Conservation (phyloP, 2,888 invertebrate species). For the Diadegma fenestrale region DNA sequence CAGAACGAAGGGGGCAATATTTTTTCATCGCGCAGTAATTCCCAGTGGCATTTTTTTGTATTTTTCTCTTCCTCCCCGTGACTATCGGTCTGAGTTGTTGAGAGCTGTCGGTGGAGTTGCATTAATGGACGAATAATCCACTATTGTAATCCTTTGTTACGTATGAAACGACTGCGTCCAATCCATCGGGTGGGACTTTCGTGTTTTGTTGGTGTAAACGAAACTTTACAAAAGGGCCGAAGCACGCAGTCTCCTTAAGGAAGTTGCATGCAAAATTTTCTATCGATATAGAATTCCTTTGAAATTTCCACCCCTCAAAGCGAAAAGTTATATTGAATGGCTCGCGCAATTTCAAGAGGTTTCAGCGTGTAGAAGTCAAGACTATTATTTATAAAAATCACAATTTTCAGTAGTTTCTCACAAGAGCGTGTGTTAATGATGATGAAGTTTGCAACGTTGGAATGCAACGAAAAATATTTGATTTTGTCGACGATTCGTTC, state of each 20-base stretch:
- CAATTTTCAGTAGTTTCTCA: too few species aligned
- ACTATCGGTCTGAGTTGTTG: not conserved
- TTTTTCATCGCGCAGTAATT: conserved; percentile 1
- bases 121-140: conserved; percentile 61
- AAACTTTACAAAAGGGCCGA: not conserved
- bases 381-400: too few species aligned
- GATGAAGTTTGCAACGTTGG: too few species aligned
- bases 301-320: too few species aligned
- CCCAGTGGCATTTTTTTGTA: not conserved
- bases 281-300: too few species aligned
- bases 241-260: not conserved
- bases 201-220: not conserved
- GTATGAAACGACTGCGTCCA: conserved; percentile 10
- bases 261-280: too few species aligned
- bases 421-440: too few species aligned
- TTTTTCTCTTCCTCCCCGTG: not conserved
- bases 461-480: too few species aligned
- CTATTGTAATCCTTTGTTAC: conserved; percentile 59
- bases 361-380: too few species aligned
- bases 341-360: too few species aligned
- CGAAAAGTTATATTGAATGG: too few species aligned
- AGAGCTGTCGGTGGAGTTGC: conserved; percentile 23
- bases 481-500: too few species aligned
- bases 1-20: not conserved
- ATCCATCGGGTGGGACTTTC: conserved; percentile 1